phyloP scores from a whole-genome alignment of 2,888 invertebrate genomes.

The Podabrus alpinus region DNA sequence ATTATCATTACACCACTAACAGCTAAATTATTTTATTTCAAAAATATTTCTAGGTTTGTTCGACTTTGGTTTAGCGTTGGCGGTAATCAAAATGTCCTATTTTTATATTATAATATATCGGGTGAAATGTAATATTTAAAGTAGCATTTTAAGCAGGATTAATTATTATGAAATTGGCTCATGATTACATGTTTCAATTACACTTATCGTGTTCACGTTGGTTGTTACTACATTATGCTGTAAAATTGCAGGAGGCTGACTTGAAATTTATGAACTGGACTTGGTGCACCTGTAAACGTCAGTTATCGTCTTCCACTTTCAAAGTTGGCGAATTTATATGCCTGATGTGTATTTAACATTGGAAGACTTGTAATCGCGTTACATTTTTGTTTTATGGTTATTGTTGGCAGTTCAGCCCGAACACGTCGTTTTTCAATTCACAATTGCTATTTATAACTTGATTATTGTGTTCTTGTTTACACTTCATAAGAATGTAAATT shows the following conservation, averaged over 20 bases:
- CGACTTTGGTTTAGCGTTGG: background rate
- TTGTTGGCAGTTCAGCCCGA: conserved; percentile 21
- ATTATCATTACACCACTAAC: no score
- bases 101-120: background rate
- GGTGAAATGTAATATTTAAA: background rate
- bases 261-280: conserved; percentile 35
- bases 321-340: conserved; percentile 22
- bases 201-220: conserved; percentile 1
- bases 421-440: conserved; percentile 14
- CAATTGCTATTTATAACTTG: conserved; percentile 15
- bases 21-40: no score
- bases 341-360: background rate
- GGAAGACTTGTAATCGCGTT: conserved; percentile 23
- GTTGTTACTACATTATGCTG: conserved; percentile 14
- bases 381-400: conserved; percentile 26
- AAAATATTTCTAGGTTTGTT: no score
- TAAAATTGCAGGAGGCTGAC: conserved; percentile 24
- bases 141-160: background rate
- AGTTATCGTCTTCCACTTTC: conserved; percentile 3
- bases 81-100: background rate
- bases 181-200: conserved; percentile 1
- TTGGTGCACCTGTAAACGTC: conserved; percentile 32
- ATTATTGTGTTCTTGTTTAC: conserved; percentile 21
- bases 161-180: background rate
- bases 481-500: conserved; percentile 15